A percentile compares a stretch with the other conserved stretches of the same genome.
Evolutionary conservation across 1,140 invertebrate species (phyloP).

Genomic region (Dreissena polymorpha): DNA sequence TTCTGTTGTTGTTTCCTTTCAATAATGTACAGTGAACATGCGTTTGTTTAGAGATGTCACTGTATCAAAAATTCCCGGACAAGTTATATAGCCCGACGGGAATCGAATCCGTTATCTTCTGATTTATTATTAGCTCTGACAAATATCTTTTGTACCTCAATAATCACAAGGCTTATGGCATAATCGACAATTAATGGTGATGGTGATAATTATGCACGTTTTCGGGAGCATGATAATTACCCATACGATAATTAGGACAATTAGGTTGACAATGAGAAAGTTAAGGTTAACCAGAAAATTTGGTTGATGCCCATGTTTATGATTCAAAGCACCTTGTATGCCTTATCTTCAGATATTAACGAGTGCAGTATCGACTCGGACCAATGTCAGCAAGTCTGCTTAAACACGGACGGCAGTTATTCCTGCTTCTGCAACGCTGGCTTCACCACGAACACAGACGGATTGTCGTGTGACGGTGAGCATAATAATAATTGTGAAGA

Average conservation of each 20-base stretch:
- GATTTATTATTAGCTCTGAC: too few relatives aligned
- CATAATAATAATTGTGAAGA: neutral
- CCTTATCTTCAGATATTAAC: constrained; percentile 43
- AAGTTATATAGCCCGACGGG: too few relatives aligned
- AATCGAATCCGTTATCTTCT: too few relatives aligned
- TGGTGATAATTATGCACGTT: neutral
- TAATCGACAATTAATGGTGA: too few relatives aligned
- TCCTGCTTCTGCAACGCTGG: constrained; percentile 40
- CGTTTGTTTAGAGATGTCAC: too few relatives aligned
- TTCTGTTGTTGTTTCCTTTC: too few relatives aligned
- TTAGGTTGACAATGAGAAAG: neutral
- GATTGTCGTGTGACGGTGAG: constrained; percentile 18
- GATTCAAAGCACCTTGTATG: neutral
- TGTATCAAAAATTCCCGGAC: too few relatives aligned
- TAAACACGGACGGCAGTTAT: constrained; percentile 44
- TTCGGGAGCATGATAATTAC: too few relatives aligned
- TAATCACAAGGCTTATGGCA: too few relatives aligned
- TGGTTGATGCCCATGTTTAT: neutral
- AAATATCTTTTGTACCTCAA: too few relatives aligned
- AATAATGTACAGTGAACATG: too few relatives aligned
- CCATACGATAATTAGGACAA: neutral
- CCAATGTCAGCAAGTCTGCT: constrained; percentile 48
- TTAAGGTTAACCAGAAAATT: neutral
- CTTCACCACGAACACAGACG: constrained; percentile 16
- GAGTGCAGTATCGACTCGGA: constrained; percentile 32